Evolutionary conservation across 2,113 vertebrate species (phyloP).

Genomic region (Lampris megalopsis): DNA sequence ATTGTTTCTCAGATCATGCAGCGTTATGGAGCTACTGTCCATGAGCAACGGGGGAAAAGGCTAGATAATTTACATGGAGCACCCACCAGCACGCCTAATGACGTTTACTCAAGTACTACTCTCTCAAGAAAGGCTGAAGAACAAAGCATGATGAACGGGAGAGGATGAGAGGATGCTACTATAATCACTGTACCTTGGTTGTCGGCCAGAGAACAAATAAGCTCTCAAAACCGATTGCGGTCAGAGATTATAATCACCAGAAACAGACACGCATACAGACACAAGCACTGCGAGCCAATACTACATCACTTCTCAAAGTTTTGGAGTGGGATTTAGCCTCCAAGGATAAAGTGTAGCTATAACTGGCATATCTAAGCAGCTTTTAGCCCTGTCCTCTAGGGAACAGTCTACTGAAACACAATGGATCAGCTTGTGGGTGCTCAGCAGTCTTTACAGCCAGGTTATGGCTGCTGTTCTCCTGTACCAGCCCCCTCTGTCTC

Average conservation of each 20-base stretch:
- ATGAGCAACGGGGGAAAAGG: too few relatives aligned
- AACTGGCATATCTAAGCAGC: conserved; percentile 65
- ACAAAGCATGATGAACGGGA: not conserved
- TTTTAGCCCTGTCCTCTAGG: conserved; percentile 41
- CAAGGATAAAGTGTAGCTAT: not conserved
- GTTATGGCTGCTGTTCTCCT: not conserved
- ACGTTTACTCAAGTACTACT: not conserved
- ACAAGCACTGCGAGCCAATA: not conserved
- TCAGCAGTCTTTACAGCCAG: conserved; percentile 43
- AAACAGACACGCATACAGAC: not conserved
- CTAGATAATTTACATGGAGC: too few relatives aligned
- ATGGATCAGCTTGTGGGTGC: conserved; percentile 1
- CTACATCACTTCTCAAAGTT: not conserved
- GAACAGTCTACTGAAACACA: conserved; percentile 19
- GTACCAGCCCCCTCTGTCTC: not conserved
- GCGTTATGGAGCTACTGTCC: too few relatives aligned
- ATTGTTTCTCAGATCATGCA: too few relatives aligned
- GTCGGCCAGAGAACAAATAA: too few relatives aligned
- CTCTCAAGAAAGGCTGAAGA: not conserved
- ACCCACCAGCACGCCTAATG: not conserved
- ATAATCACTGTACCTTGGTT: too few relatives aligned
- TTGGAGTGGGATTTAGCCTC: not conserved
- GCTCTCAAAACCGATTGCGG: too few relatives aligned
- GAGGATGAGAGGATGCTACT: not conserved
- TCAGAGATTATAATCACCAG: not conserved